phyloP scores from a whole-genome alignment of 2,797 vertebrate genomes.

The Syndactyla subalaris region DNA sequence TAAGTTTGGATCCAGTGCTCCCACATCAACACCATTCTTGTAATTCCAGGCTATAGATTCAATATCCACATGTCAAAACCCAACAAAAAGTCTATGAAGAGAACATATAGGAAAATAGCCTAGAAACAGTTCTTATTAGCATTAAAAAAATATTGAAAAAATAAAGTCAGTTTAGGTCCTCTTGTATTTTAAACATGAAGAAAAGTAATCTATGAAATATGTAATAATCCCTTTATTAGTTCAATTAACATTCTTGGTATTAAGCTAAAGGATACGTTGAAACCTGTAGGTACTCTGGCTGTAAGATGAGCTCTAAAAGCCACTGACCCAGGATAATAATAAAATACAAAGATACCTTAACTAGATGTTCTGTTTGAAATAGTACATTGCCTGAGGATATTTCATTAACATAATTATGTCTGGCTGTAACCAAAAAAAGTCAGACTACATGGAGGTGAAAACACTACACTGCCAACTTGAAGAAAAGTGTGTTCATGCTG shows the following conservation, averaged over 20 bases:
- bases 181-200: not conserved
- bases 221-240: not conserved
- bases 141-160: not conserved
- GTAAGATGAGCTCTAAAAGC: not conserved
- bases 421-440: not conserved
- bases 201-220: not conserved
- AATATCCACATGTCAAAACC: not conserved
- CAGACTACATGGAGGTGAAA: not conserved
- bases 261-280: slow-evolving; percentile 3
- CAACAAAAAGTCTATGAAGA: not conserved
- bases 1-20: not conserved
- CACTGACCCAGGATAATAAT: slow-evolving; percentile 9
- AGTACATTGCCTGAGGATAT: not conserved
- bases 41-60: not conserved
- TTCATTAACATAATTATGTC: slow-evolving; percentile 17
- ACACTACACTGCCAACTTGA: not conserved
- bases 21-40: not conserved
- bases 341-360: slow-evolving; percentile 23
- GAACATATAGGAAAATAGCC: not conserved
- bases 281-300: not conserved
- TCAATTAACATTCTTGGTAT: slow-evolving; percentile 24
- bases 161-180: not conserved
- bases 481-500: not conserved
- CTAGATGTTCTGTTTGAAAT: slow-evolving; percentile 39
- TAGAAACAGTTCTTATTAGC: not conserved